phyloP scores from a whole-genome alignment of 1,140 invertebrate species.

The Amyelois transitella region DNA sequence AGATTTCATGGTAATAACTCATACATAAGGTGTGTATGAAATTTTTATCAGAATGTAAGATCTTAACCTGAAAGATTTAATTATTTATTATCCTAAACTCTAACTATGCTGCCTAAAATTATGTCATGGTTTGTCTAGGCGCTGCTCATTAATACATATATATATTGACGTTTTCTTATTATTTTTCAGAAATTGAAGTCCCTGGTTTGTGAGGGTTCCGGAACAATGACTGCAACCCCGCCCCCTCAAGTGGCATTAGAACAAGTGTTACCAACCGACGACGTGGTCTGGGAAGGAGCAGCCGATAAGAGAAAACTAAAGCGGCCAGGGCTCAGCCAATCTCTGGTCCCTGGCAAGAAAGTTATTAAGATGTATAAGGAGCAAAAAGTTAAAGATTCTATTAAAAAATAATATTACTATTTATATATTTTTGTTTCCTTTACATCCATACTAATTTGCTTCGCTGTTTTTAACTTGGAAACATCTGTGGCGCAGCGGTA shows the following conservation, averaged over 20 bases:
- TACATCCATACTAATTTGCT: background rate
- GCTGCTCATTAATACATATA: background rate
- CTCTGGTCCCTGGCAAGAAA: slow-evolving; percentile 88
- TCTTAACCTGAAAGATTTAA: too few relatives aligned
- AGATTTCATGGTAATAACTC: too few relatives aligned
- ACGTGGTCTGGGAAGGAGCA: slow-evolving; percentile 75
- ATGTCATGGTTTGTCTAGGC: too few relatives aligned
- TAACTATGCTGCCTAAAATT: background rate
- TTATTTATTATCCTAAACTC: too few relatives aligned
- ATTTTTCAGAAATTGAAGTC: slow-evolving; percentile 53
- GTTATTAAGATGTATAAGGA: slow-evolving; percentile 86
- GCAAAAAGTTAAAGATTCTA: slow-evolving; percentile 58
- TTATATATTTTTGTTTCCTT: slow-evolving; percentile 7
- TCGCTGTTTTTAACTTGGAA: background rate
- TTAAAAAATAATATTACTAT: slow-evolving; percentile 24
- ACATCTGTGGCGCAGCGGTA: too few relatives aligned
- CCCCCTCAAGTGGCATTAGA: slow-evolving; percentile 42
- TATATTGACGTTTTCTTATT: slow-evolving; percentile 7
- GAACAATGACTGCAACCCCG: slow-evolving; percentile 43
- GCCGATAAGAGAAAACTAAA: slow-evolving; percentile 80
- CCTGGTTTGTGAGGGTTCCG: slow-evolving; percentile 57
- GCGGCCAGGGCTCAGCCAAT: slow-evolving; percentile 84
- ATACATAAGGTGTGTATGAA: too few relatives aligned
- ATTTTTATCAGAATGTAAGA: too few relatives aligned
- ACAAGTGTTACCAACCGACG: slow-evolving; percentile 38